Base-by-base conservation (phyloP, 2,888 invertebrate species). In the Strigamia transsilvanica region DNA sequence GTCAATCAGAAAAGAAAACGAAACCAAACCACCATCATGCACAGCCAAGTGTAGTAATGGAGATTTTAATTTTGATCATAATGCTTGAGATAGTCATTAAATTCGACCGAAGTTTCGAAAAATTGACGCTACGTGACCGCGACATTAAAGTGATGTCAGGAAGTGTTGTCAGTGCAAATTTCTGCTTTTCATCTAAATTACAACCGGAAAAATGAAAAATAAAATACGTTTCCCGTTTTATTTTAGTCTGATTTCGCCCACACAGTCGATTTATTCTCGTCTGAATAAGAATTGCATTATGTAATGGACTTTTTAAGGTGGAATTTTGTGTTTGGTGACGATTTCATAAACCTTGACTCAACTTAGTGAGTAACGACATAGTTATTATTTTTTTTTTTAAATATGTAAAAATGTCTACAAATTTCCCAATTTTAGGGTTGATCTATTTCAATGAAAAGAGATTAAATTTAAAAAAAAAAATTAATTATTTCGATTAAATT, bases 171-270 rank as follows among this genome's bases (percentile, higher is more conserved):
- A 56, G 2, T 18, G 15, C 56, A 18, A n/a, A 21, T 56, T 56
- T 56, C n/a, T 56, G 6, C n/a, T 18, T 18, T 56, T 56, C 18
- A 56, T n/a, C 6, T 56, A 56, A 56, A 56, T 56, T 56, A 56
- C n/a, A 73, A 73, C 73, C 27, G 73, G 73, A 73, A 73, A 32
- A 32, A 27, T 12, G 32, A 73, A 27, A 73, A 27, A 66, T 66
- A 18, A 9, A n/a, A 56, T 56, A 18, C n/a, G 18, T 56, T 56
- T 56, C 21, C 21, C 56, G 56, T 18, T n/a, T 56, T 18, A 18
- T 56, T 56, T 56, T 18, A 1, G 6, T 4, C 21, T 1, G n/a
- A 18, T 18, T 18, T 18, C 18, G 21, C 73, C 23, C 32, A 73
- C 73, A 12, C 32, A 13, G 32, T 15, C 23, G 12, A 51, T 27